A percentile compares a stretch with the other conserved stretches of the same genome.
Conservation (phyloP, 1,140 invertebrate species). For the Lordiphosa stackelbergi region DNA sequence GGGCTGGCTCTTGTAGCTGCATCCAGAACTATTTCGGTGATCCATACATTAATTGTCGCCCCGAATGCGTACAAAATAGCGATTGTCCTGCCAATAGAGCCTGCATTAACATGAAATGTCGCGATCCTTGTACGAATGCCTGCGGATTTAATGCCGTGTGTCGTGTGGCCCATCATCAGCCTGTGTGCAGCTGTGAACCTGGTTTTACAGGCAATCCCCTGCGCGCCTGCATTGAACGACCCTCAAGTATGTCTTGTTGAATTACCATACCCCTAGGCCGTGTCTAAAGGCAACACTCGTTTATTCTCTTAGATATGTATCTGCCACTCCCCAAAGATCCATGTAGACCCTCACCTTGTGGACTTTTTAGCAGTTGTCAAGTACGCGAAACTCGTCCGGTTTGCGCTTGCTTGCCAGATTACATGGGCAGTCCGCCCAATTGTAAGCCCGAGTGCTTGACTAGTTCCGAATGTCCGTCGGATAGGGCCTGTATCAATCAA, state of each 20-base stretch:
- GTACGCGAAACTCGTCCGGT: constrained; percentile 85
- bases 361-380: constrained; percentile 87
- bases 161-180: constrained; percentile 88
- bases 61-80: constrained; percentile 89
- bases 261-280: background rate
- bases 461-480: constrained; percentile 87
- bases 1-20: constrained; percentile 88
- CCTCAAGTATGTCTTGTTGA: constrained; percentile 80
- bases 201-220: constrained; percentile 88
- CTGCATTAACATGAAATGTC: constrained; percentile 89
- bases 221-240: constrained; percentile 82
- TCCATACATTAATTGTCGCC: constrained; percentile 88
- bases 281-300: constrained; percentile 23
- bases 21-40: constrained; percentile 89
- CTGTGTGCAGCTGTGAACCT: constrained; percentile 86
- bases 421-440: constrained; percentile 86
- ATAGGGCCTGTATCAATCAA: constrained; percentile 87
- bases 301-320: constrained; percentile 78
- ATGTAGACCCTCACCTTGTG: constrained; percentile 89
- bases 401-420: constrained; percentile 88
- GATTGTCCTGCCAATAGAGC: constrained; percentile 86
- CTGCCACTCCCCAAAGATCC: constrained; percentile 81
- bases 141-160: constrained; percentile 91
- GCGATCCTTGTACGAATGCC: constrained; percentile 86
- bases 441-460: constrained; percentile 90